phyloP scores from a whole-genome alignment of 2,888 invertebrate species.

The Heterodera filipjevi region DNA sequence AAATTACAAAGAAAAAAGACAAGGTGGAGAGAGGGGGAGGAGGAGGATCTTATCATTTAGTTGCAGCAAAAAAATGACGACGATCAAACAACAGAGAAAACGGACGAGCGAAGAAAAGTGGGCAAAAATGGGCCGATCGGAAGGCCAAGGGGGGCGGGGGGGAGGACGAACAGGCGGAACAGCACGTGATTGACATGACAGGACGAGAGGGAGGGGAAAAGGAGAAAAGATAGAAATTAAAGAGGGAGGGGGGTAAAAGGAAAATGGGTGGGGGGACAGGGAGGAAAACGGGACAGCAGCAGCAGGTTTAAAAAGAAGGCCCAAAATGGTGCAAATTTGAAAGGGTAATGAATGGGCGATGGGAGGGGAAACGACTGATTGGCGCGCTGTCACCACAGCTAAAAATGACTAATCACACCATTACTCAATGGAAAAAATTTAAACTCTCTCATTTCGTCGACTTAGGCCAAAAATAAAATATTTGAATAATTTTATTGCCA shows the following conservation, averaged over 20 bases:
- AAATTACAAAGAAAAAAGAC: background rate
- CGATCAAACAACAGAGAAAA: background rate
- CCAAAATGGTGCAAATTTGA: background rate
- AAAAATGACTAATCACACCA: too few relatives aligned
- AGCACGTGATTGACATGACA: constrained; percentile 1
- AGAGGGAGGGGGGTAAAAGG: background rate
- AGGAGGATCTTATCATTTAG: background rate
- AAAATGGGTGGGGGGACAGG: too few relatives aligned
- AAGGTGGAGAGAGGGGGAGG: background rate
- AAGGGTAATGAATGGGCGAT: background rate
- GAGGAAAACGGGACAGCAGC: too few relatives aligned
- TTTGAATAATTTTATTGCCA: too few relatives aligned
- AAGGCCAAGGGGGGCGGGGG: background rate
- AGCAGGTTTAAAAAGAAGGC: background rate
- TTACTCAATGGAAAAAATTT: too few relatives aligned
- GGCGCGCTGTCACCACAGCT: too few relatives aligned
- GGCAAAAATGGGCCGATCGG: constrained; percentile 1
- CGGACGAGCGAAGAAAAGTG: background rate
- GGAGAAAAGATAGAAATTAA: background rate
- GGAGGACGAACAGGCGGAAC: background rate
- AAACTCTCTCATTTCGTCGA: too few relatives aligned
- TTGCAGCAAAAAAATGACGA: background rate
- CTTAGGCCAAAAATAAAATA: too few relatives aligned
- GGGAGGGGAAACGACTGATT: too few relatives aligned
- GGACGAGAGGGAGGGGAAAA: background rate